Percentiles rank a stretch among this genome's conserved stretches.
Conservation (phyloP, 2,888 invertebrate species). For the Chloroclystis v-ata region DNA sequence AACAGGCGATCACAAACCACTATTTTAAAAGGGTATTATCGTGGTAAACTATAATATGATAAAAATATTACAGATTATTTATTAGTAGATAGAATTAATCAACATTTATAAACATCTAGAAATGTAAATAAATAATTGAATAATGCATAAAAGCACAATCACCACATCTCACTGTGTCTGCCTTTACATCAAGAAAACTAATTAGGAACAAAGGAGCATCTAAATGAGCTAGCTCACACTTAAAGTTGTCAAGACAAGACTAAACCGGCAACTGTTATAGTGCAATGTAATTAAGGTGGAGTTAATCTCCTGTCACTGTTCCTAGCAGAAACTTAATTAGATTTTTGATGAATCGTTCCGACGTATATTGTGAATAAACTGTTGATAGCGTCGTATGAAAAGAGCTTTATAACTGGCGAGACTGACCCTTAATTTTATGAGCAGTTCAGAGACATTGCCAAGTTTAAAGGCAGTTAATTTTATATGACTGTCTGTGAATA, state of each 20-base stretch:
- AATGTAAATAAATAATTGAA: too few species aligned
- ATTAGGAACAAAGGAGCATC: not conserved
- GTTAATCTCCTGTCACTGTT: constrained; percentile 67
- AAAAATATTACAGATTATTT: too few species aligned
- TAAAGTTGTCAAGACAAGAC: constrained; percentile 21
- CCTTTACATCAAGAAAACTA: not conserved
- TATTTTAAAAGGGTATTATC: too few species aligned
- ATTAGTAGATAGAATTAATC: too few species aligned
- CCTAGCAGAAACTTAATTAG: constrained; percentile 56
- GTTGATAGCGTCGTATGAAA: constrained; percentile 18
- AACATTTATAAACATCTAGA: too few species aligned
- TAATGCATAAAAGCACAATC: too few species aligned
- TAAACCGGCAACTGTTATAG: constrained; percentile 41
- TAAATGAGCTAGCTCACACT: not conserved
- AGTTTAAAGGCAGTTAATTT: constrained; percentile 18
- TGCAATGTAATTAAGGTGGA: constrained; percentile 63
- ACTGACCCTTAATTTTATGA: constrained; percentile 18
- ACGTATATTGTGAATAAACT: constrained; percentile 27
- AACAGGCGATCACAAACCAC: too few species aligned
- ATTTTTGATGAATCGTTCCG: constrained; percentile 60
- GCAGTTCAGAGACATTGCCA: constrained; percentile 18
- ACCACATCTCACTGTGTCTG: too few species aligned
- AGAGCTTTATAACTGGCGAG: constrained; percentile 18
- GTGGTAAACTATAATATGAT: too few species aligned
- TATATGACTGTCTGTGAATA: constrained; percentile 19